phyloP scores from a whole-genome alignment of 2,113 vertebrate genomes.

The Elachura formosa region DNA sequence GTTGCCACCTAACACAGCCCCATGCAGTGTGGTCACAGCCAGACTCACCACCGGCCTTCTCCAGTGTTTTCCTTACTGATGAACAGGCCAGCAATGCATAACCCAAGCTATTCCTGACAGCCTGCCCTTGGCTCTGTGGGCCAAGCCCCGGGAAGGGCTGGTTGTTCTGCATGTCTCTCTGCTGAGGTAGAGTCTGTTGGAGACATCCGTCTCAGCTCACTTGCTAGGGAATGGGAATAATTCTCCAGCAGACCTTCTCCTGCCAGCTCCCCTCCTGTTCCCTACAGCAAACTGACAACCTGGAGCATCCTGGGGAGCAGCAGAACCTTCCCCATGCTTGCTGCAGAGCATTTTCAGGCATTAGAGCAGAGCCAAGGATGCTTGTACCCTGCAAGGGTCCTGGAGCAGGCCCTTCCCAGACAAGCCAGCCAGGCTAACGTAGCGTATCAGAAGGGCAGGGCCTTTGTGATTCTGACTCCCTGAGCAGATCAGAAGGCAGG shows the following conservation, averaged over 20 bases:
- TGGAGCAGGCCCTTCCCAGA: background rate
- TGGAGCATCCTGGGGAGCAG: background rate
- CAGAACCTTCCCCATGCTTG: background rate
- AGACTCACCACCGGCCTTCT: background rate
- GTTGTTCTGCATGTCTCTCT: background rate
- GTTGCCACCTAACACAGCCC: background rate
- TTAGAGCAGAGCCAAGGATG: background rate
- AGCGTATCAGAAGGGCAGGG: background rate
- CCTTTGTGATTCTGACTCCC: background rate
- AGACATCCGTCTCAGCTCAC: background rate
- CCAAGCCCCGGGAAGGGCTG: background rate
- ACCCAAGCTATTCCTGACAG: background rate
- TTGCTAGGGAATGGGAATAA: background rate
- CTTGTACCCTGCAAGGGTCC: background rate
- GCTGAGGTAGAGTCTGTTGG: background rate
- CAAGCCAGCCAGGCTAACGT: background rate
- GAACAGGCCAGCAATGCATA: background rate
- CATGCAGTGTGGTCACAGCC: background rate
- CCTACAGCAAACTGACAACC: background rate
- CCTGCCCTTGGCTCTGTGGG: background rate
- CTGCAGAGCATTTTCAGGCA: background rate
- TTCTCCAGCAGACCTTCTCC: background rate
- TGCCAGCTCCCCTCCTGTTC: background rate
- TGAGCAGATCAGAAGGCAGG: background rate
- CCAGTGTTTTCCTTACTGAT: background rate